Evolutionary conservation across 1,140 invertebrate genomes (phyloP).

Genomic region (Thaumatotibia leucotreta): DNA sequence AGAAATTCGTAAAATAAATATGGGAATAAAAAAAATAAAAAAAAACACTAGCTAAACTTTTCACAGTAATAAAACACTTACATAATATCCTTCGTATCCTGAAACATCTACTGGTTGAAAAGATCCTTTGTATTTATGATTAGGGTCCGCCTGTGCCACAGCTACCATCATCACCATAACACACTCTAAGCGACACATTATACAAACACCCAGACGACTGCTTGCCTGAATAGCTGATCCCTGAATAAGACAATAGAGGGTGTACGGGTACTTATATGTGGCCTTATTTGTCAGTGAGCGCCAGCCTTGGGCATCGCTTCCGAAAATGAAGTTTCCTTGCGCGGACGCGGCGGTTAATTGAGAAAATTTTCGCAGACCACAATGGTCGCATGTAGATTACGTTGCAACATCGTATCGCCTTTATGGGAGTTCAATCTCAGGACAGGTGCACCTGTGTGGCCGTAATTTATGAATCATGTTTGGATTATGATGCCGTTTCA

Average conservation of each 20-base stretch:
- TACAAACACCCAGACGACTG: constrained; percentile 23
- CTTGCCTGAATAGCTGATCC: constrained; percentile 30
- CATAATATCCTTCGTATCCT: constrained; percentile 50
- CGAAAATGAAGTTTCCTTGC: constrained; percentile 63
- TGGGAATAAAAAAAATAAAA: too few species aligned
- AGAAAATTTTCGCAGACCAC: constrained; percentile 69
- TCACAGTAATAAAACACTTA: constrained; percentile 32
- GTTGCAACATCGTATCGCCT: constrained; percentile 35
- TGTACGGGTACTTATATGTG: constrained; percentile 64
- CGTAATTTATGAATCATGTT: not conserved
- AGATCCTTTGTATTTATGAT: constrained; percentile 34
- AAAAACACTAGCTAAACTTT: too few species aligned
- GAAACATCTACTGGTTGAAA: constrained; percentile 30
- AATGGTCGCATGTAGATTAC: constrained; percentile 45
- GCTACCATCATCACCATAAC: constrained; percentile 36
- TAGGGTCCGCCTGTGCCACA: constrained; percentile 36
- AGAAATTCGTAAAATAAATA: too few species aligned
- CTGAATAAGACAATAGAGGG: constrained; percentile 57
- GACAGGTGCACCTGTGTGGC: not conserved
- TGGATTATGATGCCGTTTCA: not conserved
- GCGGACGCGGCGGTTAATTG: constrained; percentile 40
- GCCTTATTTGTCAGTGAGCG: constrained; percentile 46
- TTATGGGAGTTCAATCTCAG: constrained; percentile 25
- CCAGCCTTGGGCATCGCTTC: constrained; percentile 49
- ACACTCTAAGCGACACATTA: constrained; percentile 44